Conservation (phyloP, 2,888 invertebrate genomes). For the Leptinotarsa peninsularis region DNA sequence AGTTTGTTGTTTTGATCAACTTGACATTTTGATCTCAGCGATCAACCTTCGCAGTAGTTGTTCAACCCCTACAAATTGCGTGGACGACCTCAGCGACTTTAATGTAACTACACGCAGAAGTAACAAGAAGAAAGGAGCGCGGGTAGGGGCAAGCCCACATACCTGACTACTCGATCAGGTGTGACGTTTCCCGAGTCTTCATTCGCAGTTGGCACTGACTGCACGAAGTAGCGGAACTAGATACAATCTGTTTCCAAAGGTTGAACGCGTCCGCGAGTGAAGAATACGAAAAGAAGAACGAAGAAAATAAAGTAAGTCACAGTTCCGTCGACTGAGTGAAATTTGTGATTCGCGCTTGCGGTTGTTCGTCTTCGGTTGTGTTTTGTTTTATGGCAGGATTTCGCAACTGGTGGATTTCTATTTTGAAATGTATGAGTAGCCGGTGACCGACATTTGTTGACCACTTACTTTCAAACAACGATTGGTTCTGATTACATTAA, state of each 20-base stretch:
- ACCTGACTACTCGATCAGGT: conserved; percentile 37
- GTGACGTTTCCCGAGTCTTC: conserved; percentile 32
- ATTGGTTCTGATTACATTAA: conserved; percentile 9
- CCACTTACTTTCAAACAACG: conserved; percentile 19
- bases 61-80: conserved; percentile 2
- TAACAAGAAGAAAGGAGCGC: conserved; percentile 20
- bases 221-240: conserved; percentile 20
- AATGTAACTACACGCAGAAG: conserved; percentile 3
- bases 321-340: conserved; percentile 20
- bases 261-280: conserved; percentile 28
- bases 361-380: conserved; percentile 24
- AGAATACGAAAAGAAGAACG: conserved; percentile 19
- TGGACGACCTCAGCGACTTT: conserved; percentile 3
- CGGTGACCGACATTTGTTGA: conserved; percentile 13
- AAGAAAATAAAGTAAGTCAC: conserved; percentile 29
- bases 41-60: neutral
- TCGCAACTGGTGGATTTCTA: conserved; percentile 17
- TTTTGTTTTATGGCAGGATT: conserved; percentile 27
- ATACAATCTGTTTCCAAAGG: conserved; percentile 20
- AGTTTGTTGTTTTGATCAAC: neutral
- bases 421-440: conserved; percentile 9
- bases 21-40: neutral
- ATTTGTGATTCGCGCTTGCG: conserved; percentile 18
- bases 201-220: conserved; percentile 25
- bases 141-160: conserved; percentile 24